Conservation (phyloP, 2,888 invertebrate genomes). For the Ramazzottius varieornatus region DNA sequence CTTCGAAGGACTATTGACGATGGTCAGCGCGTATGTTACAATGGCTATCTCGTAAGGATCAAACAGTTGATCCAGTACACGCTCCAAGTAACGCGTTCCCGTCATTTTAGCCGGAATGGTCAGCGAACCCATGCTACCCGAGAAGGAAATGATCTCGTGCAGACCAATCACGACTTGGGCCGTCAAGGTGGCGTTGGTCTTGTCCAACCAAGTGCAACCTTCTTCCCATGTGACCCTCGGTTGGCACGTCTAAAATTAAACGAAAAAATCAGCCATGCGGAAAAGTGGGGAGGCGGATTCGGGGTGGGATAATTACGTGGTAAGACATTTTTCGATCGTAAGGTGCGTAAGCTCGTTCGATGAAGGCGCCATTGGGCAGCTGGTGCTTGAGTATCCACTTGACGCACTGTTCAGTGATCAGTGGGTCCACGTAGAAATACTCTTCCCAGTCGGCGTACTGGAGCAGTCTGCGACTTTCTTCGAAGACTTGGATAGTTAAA, state of each 20-base stretch:
- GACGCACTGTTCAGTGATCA: constrained; percentile 54
- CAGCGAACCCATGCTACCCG: not conserved
- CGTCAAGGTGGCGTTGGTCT: constrained; percentile 51
- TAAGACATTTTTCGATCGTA: constrained; percentile 50
- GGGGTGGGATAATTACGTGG: not conserved
- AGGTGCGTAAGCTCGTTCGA: constrained; percentile 32
- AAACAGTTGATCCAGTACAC: constrained; percentile 39
- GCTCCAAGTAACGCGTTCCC: constrained; percentile 51
- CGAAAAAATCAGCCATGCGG: not conserved
- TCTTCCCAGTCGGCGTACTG: constrained; percentile 84
- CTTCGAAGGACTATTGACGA: constrained; percentile 54
- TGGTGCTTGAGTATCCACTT: constrained; percentile 64
- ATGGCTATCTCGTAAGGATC: constrained; percentile 62
- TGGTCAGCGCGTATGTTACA: constrained; percentile 58
- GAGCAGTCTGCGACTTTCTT: constrained; percentile 38
- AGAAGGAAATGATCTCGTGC: constrained; percentile 9
- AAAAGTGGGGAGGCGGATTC: not conserved
- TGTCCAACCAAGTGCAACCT: constrained; percentile 12
- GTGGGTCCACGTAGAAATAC: constrained; percentile 68
- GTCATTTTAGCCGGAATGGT: constrained; percentile 35
- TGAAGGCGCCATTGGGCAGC: constrained; percentile 56
- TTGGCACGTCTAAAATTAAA: not conserved
- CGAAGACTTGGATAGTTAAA: constrained; percentile 58
- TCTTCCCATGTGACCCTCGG: not conserved
- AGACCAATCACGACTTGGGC: constrained; percentile 73